Percentiles rank a stretch among this genome's conserved stretches.
phyloP scores from a whole-genome alignment of 2,888 invertebrate species.

The Geotrupes spiniger region DNA sequence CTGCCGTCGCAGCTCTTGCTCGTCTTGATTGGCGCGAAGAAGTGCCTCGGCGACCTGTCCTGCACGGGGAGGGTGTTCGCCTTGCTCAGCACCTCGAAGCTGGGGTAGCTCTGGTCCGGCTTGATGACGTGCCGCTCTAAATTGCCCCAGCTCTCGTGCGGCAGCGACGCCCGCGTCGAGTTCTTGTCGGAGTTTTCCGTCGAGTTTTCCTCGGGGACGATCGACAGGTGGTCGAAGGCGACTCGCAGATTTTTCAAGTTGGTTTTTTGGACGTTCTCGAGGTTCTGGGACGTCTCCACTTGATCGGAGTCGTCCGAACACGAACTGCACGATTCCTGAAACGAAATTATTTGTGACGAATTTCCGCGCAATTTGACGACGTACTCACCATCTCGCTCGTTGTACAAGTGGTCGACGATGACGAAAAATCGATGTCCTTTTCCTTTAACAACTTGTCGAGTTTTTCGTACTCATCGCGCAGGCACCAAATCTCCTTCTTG shows the following conservation, averaged over 20 bases:
- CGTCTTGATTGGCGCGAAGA: constrained; percentile 49
- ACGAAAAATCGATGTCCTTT: constrained; percentile 46
- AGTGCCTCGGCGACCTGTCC: constrained; percentile 44
- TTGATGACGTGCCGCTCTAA: constrained; percentile 39
- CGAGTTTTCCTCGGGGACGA: constrained; percentile 71
- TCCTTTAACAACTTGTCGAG: constrained; percentile 75
- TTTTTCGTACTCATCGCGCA: constrained; percentile 85
- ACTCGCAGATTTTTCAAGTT: constrained; percentile 54
- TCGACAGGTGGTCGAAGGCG: constrained; percentile 71
- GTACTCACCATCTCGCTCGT: constrained; percentile 53
- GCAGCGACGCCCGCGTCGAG: constrained; percentile 36
- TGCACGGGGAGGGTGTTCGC: constrained; percentile 18
- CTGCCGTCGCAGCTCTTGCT: constrained; percentile 42
- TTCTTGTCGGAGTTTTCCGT: constrained; percentile 47
- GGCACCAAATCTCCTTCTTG: constrained; percentile 80
- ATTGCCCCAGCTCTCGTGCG: constrained; percentile 35
- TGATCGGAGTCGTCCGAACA: constrained; percentile 46
- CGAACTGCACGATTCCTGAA: constrained; percentile 46
- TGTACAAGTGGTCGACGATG: constrained; percentile 57
- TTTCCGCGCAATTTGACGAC: neutral
- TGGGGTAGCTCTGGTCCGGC: constrained; percentile 49
- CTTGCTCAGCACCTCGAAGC: constrained; percentile 30
- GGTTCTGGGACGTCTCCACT: constrained; percentile 48
- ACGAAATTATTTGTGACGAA: neutral
- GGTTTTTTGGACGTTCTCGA: constrained; percentile 50